phyloP scores from a whole-genome alignment of 23 tunicate genomes.

The Corella eumyota region DNA sequence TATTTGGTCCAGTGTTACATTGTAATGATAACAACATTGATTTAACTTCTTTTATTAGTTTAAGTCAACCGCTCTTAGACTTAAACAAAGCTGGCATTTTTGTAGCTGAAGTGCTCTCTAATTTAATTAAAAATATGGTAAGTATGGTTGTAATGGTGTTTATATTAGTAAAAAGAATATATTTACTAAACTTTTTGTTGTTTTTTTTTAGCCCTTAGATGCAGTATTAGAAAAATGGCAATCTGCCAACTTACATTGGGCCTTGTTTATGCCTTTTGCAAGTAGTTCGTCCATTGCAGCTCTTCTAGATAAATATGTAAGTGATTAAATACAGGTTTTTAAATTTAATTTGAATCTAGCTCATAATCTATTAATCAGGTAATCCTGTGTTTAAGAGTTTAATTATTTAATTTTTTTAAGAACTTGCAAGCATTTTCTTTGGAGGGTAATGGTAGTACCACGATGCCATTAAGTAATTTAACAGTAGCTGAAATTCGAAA shows the following conservation, averaged over 20 bases:
- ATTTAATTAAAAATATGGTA: constrained; percentile 18
- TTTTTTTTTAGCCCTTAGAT: neutral
- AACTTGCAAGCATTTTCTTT: neutral
- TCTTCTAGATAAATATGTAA: neutral
- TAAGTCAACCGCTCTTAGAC: constrained; percentile 23
- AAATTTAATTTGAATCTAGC: too few relatives aligned
- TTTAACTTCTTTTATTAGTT: constrained; percentile 8
- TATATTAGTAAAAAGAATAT: neutral
- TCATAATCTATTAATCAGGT: neutral
- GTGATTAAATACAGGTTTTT: neutral
- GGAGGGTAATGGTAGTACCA: too few relatives aligned
- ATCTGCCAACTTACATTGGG: constrained; percentile 2
- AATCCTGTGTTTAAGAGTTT: too few relatives aligned
- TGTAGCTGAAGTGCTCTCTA: constrained; percentile 46
- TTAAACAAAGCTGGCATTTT: constrained; percentile 28
- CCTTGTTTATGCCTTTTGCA: neutral
- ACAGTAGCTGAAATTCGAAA: neutral
- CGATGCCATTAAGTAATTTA: neutral
- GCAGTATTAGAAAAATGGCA: constrained; percentile 12
- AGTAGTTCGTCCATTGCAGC: neutral
- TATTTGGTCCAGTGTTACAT: constrained; percentile 32
- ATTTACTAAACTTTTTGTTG: neutral
- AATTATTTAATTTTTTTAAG: neutral
- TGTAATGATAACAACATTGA: constrained; percentile 9
- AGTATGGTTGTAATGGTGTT: too few relatives aligned